Evolutionary conservation across 2,113 vertebrate genomes (phyloP), one percentile per base, ranked within the genome.

Genomic region (Empidonax traillii): DNA sequence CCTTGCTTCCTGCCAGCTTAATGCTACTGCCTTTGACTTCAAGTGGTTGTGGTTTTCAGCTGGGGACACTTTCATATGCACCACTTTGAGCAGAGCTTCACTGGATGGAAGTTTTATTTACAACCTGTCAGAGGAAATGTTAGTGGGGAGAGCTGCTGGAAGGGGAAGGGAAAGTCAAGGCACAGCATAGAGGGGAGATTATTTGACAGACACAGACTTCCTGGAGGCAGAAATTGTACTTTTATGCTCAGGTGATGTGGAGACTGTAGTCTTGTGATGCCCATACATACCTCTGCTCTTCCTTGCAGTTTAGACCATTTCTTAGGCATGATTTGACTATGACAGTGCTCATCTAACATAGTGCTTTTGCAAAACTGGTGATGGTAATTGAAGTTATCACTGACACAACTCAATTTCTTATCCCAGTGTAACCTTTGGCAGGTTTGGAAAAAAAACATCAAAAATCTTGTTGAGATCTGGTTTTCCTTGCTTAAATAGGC

Each of bases 41-140:
- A 56, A 6, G 18, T 44, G 47, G 18, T 28, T 76, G 82, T 49
- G 55, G 49, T 46, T 91, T 90, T 66, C 76, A 55, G 1, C 16
- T 1, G 3, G 59, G 43, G 25, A 12, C 25, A 18, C 73, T 91
- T 91, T 52, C 61, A 66, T 87, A 3, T 28, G 39, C 35, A 24
- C 37, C 35, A 3, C 62, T 87, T 58, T 25, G 41, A 84, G 75
- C n/a, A 55, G 53, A 67, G 61, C 27, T 28, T 74, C 73, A 63
- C 69, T 39, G 80, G 35, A 49, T 81, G 35, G 8, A 92, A n/a
- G 56, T 90, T 88, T 81, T 74, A 86, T 92, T 93, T 93, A 67
- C 76, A 81, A 2, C 55, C 59, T 84, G 39, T 59, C 53, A 25
- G 69, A 73, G 55, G 41, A 88, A 62, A 51, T 90, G 43, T 67